Base-by-base conservation (phyloP, 2,888 invertebrate species). In the Boloria selene region DNA sequence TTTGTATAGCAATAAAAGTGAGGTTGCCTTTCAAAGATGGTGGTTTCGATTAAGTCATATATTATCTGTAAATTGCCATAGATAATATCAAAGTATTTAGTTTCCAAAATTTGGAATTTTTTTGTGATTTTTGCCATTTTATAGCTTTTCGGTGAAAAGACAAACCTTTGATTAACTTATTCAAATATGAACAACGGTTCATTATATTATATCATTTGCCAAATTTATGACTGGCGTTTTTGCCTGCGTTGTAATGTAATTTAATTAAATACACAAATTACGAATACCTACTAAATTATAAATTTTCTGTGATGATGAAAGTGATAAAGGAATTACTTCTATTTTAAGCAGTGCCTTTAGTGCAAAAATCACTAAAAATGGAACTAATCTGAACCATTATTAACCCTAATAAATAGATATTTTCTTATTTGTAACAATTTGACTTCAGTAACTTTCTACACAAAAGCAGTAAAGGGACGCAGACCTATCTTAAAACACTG, bases 31-130 rank as follows among this genome's bases (percentile, higher is more conserved):
- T 68, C 70, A 71, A 71, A 69, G 58, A 69, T 69, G 71, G 69
- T 66, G 70, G 68, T 67, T 72, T 67, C 76, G 79, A 91, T 90
- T 89, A 87, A 90, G 91, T 86, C 87, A 90, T 91, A 90, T 87
- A 83, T 91, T 88, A 87, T 79, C 80, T 81, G 84, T 86, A 86
- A 90, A 89, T 90, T 80, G 90, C 80, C 81, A 75, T 71, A 79
- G 90, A 90, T 91, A 84, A 72, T 68, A 87, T 84, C 86, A 64
- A 69, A 75, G 81, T 79, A 77, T 82, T 74, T 72, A 70, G 72
- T 77, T 77, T 73, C 74, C 65, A 75, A 72, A 60, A 64, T 67
- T 61, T 52, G 73, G 72, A 60, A 60, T 69, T 63, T 61, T 73
- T 72, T 73, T 56, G 56, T 56, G 13, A 56, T 63, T 68, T 65